A percentile compares a stretch with the other conserved stretches of the same genome.
phyloP scores from a whole-genome alignment of 2,113 vertebrate genomes.

The Laterallus jamaicensis region DNA sequence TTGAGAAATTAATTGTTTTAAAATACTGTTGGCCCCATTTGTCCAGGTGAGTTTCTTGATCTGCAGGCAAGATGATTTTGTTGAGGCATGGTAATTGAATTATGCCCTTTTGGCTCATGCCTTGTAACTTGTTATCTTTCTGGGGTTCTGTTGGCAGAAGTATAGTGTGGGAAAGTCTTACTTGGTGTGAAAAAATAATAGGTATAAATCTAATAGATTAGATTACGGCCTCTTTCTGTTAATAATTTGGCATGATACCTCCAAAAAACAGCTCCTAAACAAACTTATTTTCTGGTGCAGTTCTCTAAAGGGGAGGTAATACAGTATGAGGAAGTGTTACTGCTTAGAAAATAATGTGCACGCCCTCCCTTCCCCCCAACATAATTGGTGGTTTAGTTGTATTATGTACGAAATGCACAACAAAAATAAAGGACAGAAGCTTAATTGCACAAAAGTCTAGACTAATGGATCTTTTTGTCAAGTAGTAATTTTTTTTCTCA shows the following conservation, averaged over 20 bases:
- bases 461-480: not conserved
- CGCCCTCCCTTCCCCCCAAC: too few species aligned
- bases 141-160: not conserved
- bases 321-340: not conserved
- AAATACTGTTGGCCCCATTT: not conserved
- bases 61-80: not conserved
- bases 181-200: not conserved
- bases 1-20: not conserved
- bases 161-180: not conserved
- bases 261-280: not conserved
- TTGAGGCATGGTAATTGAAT: not conserved
- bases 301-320: not conserved
- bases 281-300: not conserved
- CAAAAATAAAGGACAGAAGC: not conserved
- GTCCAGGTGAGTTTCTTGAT: not conserved
- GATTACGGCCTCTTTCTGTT: not conserved
- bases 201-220: not conserved
- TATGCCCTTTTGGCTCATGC: not conserved
- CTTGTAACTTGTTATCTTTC: not conserved
- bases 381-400: not conserved
- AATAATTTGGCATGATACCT: not conserved
- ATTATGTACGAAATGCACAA: not conserved
- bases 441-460: not conserved
- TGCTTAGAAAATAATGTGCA: not conserved
- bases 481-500: not conserved